Percentiles rank a stretch among this genome's conserved stretches.
Conservation (phyloP, 2,113 vertebrate genomes). For the Phylloscopus trochiloides region DNA sequence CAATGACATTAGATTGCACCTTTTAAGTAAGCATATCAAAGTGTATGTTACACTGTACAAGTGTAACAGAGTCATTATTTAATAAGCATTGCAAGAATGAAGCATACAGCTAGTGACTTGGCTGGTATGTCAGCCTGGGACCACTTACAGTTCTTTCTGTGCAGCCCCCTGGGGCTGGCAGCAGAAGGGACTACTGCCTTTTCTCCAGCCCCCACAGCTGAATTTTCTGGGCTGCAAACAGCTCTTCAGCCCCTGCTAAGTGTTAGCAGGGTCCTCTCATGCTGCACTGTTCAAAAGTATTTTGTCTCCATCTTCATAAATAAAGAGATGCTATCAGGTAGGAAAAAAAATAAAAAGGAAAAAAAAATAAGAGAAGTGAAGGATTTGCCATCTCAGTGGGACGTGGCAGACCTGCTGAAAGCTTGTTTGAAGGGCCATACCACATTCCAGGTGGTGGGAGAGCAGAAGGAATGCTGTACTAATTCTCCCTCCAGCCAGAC, state of each 20-base stretch:
- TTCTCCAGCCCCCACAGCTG: neutral
- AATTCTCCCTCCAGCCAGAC: slow-evolving; percentile 7
- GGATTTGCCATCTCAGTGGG: neutral
- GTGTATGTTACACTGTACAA: neutral
- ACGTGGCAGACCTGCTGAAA: slow-evolving; percentile 26
- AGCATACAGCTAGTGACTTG: neutral
- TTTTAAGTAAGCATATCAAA: neutral
- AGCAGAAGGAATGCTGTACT: slow-evolving; percentile 47
- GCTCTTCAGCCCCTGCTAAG: neutral
- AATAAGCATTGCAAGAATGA: neutral
- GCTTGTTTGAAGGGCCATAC: slow-evolving; percentile 3
- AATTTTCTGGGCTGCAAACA: neutral
- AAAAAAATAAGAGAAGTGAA: neutral
- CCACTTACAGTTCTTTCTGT: neutral
- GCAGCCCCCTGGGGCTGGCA: neutral
- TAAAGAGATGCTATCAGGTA: neutral
- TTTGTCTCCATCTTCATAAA: neutral
- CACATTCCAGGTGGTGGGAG: slow-evolving; percentile 41
- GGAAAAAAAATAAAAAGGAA: neutral
- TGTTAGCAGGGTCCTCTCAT: neutral
- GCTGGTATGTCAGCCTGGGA: neutral
- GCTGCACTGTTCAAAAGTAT: neutral
- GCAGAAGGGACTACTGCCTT: neutral
- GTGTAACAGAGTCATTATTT: neutral
- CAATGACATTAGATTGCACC: neutral